Conservation (phyloP, 2,113 vertebrate species). For the Tursiops truncatus region DNA sequence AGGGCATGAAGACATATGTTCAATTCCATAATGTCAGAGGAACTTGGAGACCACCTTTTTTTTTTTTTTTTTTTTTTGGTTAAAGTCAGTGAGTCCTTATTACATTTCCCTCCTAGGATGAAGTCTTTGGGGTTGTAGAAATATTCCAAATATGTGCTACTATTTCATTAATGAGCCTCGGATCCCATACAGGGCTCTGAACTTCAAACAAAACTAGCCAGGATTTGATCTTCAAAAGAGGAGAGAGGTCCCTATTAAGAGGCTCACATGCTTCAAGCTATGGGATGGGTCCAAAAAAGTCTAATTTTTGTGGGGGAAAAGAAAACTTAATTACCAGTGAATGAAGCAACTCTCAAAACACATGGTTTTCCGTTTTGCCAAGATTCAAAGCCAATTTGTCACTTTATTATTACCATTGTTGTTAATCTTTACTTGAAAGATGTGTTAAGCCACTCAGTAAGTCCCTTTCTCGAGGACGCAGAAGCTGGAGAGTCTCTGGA, state of each 20-base stretch:
- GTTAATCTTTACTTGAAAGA: conserved; percentile 63
- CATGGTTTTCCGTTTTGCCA: conserved; percentile 77
- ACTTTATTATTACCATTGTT: conserved; percentile 42
- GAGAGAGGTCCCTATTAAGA: conserved; percentile 45
- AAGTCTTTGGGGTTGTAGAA: conserved; percentile 45
- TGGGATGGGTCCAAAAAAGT: conserved; percentile 32
- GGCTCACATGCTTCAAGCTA: conserved; percentile 56
- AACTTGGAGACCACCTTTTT: background rate
- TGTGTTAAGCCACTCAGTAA: background rate
- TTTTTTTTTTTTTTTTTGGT: background rate
- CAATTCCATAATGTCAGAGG: background rate
- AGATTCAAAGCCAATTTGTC: conserved; percentile 62
- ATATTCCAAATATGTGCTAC: background rate
- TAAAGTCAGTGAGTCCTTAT: background rate
- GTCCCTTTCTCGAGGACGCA: conserved; percentile 54
- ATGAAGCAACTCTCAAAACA: conserved; percentile 77
- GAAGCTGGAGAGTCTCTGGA: background rate
- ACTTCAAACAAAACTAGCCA: conserved; percentile 53
- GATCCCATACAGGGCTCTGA: conserved; percentile 52
- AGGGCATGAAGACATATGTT: background rate
- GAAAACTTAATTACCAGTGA: conserved; percentile 79
- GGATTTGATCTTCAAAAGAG: conserved; percentile 49
- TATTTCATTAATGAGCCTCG: conserved; percentile 54
- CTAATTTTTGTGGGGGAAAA: conserved; percentile 61
- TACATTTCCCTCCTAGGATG: background rate